Evolutionary conservation across 2,797 vertebrate species (phyloP).

Genomic region (Etheostoma perlongum): DNA sequence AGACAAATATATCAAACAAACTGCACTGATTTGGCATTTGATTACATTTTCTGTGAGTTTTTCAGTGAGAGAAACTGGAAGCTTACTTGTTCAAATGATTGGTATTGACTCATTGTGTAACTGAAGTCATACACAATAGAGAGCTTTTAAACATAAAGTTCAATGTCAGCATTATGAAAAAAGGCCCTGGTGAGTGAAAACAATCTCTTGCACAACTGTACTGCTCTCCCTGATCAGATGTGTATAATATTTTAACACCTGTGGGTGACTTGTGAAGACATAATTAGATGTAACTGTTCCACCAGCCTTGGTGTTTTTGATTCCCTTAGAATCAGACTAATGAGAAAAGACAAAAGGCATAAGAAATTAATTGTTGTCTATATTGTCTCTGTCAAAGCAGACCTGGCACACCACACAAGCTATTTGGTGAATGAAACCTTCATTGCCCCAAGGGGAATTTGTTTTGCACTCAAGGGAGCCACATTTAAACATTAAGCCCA

Average conservation of each 20-base stretch:
- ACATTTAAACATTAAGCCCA: too few species aligned
- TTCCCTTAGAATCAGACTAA: constrained; percentile 20
- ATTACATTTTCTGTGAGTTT: constrained; percentile 1
- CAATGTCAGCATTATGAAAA: not conserved
- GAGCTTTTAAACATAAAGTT: not conserved
- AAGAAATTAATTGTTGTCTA: not conserved
- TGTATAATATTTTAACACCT: not conserved
- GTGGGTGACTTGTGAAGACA: constrained; percentile 6
- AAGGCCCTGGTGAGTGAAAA: not conserved
- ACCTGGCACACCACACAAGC: constrained; percentile 16
- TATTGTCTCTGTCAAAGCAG: constrained; percentile 24
- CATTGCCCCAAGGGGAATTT: too few species aligned
- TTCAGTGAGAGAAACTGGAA: not conserved
- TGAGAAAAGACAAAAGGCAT: constrained; percentile 17
- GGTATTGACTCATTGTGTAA: not conserved
- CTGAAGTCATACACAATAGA: not conserved
- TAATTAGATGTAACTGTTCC: constrained; percentile 9
- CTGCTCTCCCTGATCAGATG: constrained; percentile 3
- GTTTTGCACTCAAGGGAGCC: too few species aligned
- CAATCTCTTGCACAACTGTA: not conserved
- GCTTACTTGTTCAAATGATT: constrained; percentile 1
- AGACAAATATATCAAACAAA: constrained; percentile 23
- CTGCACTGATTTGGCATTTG: constrained; percentile 8
- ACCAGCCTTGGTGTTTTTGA: not conserved
- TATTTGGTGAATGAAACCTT: not conserved